Conservation (phyloP, 1,140 invertebrate species). For the Orius laevigatus region DNA sequence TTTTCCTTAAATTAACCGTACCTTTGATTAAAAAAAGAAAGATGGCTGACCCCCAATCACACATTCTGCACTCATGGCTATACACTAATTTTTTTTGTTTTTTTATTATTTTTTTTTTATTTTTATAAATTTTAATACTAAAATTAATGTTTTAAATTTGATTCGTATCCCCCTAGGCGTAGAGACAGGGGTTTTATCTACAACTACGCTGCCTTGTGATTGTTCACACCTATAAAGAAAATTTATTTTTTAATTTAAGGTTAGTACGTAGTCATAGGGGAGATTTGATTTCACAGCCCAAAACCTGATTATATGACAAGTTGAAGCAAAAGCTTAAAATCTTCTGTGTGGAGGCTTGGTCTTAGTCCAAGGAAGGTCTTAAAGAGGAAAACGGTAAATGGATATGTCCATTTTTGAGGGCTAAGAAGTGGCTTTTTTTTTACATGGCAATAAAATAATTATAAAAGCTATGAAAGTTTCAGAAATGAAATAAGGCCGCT, state of each 20-base stretch:
- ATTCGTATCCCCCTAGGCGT: background rate
- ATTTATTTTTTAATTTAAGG: background rate
- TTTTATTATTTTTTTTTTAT: slow-evolving; percentile 5
- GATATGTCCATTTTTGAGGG: too few relatives aligned
- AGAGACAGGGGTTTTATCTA: slow-evolving; percentile 9
- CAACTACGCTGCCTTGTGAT: slow-evolving; percentile 21
- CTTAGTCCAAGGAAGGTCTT: too few relatives aligned
- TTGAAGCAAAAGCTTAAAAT: too few relatives aligned
- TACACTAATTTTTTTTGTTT: slow-evolving; percentile 13
- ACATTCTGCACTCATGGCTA: slow-evolving; percentile 27
- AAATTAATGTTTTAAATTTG: too few relatives aligned
- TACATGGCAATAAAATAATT: too few relatives aligned
- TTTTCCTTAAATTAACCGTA: slow-evolving; percentile 4
- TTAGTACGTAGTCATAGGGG: background rate
- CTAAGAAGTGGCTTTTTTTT: too few relatives aligned
- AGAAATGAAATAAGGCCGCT: too few relatives aligned
- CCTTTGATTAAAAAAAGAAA: slow-evolving; percentile 12
- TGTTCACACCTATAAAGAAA: slow-evolving; percentile 22
- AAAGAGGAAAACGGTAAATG: too few relatives aligned
- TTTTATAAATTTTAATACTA: slow-evolving; percentile 10
- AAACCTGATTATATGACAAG: slow-evolving; percentile 1
- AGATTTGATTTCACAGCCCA: background rate
- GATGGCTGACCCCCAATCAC: slow-evolving; percentile 21
- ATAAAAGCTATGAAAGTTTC: too few relatives aligned
- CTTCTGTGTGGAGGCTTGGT: too few relatives aligned